phyloP scores from a whole-genome alignment of 2,888 invertebrate genomes.

The Branchinecta sandiegonensis region DNA sequence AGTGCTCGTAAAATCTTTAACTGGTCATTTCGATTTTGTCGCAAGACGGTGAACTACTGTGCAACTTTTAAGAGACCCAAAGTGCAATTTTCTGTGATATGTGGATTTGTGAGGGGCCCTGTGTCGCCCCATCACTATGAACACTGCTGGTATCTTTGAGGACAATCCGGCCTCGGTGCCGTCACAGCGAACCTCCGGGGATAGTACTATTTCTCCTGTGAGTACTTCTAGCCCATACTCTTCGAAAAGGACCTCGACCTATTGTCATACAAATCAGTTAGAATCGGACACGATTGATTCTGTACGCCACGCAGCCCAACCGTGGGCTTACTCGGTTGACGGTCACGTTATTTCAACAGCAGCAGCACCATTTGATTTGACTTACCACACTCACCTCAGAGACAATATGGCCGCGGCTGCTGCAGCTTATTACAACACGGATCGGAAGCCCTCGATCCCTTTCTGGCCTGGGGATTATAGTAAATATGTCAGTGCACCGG shows the following conservation, averaged over 20 bases:
- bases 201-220: not conserved
- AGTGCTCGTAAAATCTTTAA: constrained; percentile 16
- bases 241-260: constrained; percentile 10
- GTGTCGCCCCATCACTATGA: constrained; percentile 16
- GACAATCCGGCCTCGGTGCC: constrained; percentile 15
- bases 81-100: constrained; percentile 16
- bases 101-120: not conserved
- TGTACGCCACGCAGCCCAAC: constrained; percentile 12
- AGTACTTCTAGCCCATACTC: constrained; percentile 12
- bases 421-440: constrained; percentile 5
- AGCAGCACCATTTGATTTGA: constrained; percentile 1
- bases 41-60: constrained; percentile 15
- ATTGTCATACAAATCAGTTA: constrained; percentile 10
- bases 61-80: not conserved
- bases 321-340: constrained; percentile 12
- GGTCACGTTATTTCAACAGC: constrained; percentile 8
- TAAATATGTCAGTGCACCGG: constrained; percentile 7
- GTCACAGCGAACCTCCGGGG: constrained; percentile 7
- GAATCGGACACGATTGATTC: constrained; percentile 5
- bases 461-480: constrained; percentile 4
- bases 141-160: constrained; percentile 9
- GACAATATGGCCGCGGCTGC: constrained; percentile 14
- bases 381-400: constrained; percentile 14
- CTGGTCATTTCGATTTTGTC: constrained; percentile 17
- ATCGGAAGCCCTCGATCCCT: constrained; percentile 2